These are phyloP conservation scores for Acrocephalus kingi DNA, from an alignment of 2,113 vertebrate genomes.

Conservation along the genomic window DNA sequence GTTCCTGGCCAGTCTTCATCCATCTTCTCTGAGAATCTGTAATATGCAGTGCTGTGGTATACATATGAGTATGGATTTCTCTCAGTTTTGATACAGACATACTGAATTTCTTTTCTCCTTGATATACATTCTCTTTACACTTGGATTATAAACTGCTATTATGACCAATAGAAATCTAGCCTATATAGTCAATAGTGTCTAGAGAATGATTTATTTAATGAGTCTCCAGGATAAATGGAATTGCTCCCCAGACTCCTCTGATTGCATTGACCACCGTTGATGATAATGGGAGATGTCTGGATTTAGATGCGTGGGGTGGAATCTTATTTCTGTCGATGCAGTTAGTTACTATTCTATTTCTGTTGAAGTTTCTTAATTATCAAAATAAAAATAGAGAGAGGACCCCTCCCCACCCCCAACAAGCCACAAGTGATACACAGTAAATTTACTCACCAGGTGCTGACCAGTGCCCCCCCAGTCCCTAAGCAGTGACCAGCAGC, in stretches of 20 bases:
- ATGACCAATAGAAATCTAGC: not conserved
- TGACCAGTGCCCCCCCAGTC: not conserved
- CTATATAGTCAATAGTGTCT: not conserved
- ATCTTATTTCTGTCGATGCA: not conserved
- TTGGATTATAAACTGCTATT: not conserved
- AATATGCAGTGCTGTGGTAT: not conserved
- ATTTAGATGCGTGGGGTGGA: not conserved
- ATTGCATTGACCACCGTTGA: not conserved
- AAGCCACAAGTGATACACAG: not conserved
- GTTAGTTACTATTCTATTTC: not conserved
- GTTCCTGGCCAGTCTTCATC: not conserved
- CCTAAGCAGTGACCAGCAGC: not conserved
- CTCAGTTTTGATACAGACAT: not conserved
- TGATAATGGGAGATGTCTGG: not conserved
- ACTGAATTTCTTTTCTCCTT: not conserved
- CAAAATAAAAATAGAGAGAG: not conserved
- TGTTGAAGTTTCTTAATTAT: not conserved
- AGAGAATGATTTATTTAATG: conserved; percentile 6
- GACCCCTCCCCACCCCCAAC: not conserved
- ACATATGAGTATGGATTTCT: not conserved
- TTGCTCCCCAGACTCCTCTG: not conserved
- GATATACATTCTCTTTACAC: not conserved
- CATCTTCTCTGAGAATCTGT: not conserved
- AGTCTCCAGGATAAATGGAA: not conserved
- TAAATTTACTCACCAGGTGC: not conserved